These are phyloP conservation scores for Protaetia brevitarsis DNA, from an alignment of 1,140 invertebrate species.

Conservation along the genomic window DNA sequence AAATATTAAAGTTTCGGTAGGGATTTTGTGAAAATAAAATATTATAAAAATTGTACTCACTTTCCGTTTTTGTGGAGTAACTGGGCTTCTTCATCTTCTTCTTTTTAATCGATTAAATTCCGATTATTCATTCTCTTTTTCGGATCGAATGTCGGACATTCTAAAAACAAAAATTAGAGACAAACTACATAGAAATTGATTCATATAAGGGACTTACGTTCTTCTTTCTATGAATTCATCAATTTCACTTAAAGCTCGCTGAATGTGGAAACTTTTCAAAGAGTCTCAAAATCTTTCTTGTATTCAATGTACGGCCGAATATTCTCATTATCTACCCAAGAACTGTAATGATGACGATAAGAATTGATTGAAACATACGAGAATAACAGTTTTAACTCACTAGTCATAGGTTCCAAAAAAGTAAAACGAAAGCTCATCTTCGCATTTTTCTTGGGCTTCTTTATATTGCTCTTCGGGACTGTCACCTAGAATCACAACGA, in stretches of 20 bases:
- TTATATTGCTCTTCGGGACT: constrained; percentile 61
- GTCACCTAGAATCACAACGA: background rate
- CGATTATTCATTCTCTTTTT: constrained; percentile 4
- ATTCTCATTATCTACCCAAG: constrained; percentile 84
- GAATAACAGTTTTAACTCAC: constrained; percentile 61
- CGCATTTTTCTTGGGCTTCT: constrained; percentile 60
- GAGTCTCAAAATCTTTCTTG: constrained; percentile 76
- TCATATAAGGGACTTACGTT: constrained; percentile 50
- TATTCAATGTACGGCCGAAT: constrained; percentile 81
- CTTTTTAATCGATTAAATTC: constrained; percentile 69
- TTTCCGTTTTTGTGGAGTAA: constrained; percentile 15
- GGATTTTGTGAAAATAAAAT: background rate
- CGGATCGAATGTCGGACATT: constrained; percentile 44
- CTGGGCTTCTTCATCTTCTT: constrained; percentile 46
- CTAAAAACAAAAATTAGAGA: constrained; percentile 29
- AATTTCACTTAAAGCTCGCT: constrained; percentile 82
- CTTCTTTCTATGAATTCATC: constrained; percentile 78
- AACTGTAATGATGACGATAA: constrained; percentile 59
- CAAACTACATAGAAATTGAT: background rate
- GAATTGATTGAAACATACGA: background rate
- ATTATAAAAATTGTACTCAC: background rate
- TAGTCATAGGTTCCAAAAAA: constrained; percentile 94
- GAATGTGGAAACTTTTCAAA: constrained; percentile 75
- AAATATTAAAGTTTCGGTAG: background rate
- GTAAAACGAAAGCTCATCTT: constrained; percentile 77